Base-by-base conservation (phyloP, 2,113 vertebrate genomes). In the Leuciscus idus region DNA sequence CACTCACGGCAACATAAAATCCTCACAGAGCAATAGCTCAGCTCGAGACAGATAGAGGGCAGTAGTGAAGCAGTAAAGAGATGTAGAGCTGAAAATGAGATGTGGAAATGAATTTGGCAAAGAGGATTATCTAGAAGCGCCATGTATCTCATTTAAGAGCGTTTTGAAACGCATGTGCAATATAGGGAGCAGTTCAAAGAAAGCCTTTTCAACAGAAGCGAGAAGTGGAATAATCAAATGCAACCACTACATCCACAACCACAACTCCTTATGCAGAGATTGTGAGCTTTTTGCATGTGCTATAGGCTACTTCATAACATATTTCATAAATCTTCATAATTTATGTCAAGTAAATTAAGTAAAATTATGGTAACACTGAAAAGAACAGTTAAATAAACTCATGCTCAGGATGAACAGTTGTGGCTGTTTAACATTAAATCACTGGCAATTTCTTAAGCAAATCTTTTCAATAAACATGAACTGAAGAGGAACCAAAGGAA, bases 71-170 rank as follows among this genome's bases (percentile, higher is more conserved):
- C 73, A 17, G 62, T 21, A 30, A 48, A 66, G 33, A 70, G 62
- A 55, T 2, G 26, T 55, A 23, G 52, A 62, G 13, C 28, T 61
- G 46, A 50, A 66, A 39, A 70, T 43, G 9, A 33, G 74, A 57
- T 26, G 2, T 86, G 70, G 39, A 88, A 83, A 87, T 84, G 10
- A 80, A 57, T 13, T 21, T 77, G 23, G 23, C 62, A 75, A 59
- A 23, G 48, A 87, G 48, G 74, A 86, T 87, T 86, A 87, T 72
- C 68, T 66, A 30, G 66, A 89, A 87, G 26, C 33, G 15, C 85
- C 4, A 6, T 6, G 70, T 68, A 73, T 79, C 59, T 85, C 73
- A 78, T 85, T 82, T 75, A 57, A 73, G 62, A 72, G 77, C 28
- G 5, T 21, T 74, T 43, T 57, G 36, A 73, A 64, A 82, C 52